Evolutionary conservation across 1,140 invertebrate genomes (phyloP), one percentile per base, ranked within the genome.

Genomic region (Drosophila littoralis): DNA sequence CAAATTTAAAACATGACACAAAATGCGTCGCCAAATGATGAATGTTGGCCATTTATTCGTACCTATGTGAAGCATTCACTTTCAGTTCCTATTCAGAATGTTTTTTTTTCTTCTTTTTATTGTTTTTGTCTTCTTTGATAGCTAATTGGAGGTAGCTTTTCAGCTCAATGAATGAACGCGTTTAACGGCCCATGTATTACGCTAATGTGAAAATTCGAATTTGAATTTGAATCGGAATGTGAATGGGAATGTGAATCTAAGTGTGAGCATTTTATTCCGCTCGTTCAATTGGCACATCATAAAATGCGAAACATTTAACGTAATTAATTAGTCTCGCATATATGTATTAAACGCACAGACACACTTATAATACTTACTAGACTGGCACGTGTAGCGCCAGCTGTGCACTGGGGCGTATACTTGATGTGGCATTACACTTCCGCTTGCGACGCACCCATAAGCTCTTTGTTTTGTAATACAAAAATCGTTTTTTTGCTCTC

Each of bases 211-310:
- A 22, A 46, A 36, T 64, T 45, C 5, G 42, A 46, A 46, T 46
- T n/a, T 28, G 8, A 63, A 70, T 71, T 55, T 22, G 22, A 22
- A 22, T 3, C 22, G 22, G 22, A 22, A 22, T 22, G 22, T 3
- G 22, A 22, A 22, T 22, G 36, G 3, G 13, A 48, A 22, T 54
- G 43, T 40, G 59, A 55, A 40, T 64, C 46, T 40, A 33, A 52
- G 17, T 73, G 76, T 77, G 79, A 75, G 59, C 70, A 55, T 75
- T 81, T 57, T 63, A 79, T 52, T 70, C 40, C 50, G 66, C 52
- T 83, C 68, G 65, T 77, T 84, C 79, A 78, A 79, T 83, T 84
- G 80, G 64, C 82, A 81, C 82, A 75, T 85, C 75, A 78, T 85
- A 81, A 85, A 79, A 70, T 51, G 51, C 45, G 46, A 64, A 51